Evolutionary conservation across 2,888 invertebrate species (phyloP).

Genomic region (Cantharis lateralis): DNA sequence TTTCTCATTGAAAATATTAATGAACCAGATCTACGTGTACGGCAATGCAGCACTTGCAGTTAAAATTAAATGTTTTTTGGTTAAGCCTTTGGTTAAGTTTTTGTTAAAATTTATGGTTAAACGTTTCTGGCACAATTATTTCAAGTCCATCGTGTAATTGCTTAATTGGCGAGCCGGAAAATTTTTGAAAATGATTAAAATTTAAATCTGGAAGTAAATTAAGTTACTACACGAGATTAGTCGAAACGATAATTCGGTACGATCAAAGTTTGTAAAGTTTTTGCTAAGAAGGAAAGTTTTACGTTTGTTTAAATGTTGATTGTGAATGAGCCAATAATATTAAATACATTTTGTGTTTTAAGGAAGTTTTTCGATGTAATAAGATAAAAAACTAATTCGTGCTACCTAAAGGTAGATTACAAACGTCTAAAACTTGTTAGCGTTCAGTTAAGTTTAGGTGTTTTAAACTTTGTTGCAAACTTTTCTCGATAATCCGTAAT

Average conservation of each 20-base stretch:
- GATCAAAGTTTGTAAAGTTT: not conserved
- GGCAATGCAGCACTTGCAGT: too few species aligned
- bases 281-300: not conserved
- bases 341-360: not conserved
- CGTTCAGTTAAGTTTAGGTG: slow-evolving; percentile 21
- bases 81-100: too few species aligned
- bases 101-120: not conserved
- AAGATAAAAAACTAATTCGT: slow-evolving; percentile 23
- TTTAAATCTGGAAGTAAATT: not conserved
- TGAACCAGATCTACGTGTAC: too few species aligned
- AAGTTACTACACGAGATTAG: not conserved
- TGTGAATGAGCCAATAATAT: not conserved
- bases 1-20: too few species aligned
- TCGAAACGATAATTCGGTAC: not conserved
- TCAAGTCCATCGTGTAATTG: not conserved
- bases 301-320: not conserved
- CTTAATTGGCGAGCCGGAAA: not conserved
- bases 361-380: slow-evolving; percentile 17
- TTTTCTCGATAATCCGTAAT: slow-evolving; percentile 26
- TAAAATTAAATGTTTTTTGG: too few species aligned
- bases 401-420: slow-evolving; percentile 23
- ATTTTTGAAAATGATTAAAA: not conserved
- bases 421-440: slow-evolving; percentile 30
- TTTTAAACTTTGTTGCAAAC: slow-evolving; percentile 19
- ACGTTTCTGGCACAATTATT: not conserved